phyloP scores from a whole-genome alignment of 2,113 vertebrate genomes.

The Gallinago paraguaiae region DNA sequence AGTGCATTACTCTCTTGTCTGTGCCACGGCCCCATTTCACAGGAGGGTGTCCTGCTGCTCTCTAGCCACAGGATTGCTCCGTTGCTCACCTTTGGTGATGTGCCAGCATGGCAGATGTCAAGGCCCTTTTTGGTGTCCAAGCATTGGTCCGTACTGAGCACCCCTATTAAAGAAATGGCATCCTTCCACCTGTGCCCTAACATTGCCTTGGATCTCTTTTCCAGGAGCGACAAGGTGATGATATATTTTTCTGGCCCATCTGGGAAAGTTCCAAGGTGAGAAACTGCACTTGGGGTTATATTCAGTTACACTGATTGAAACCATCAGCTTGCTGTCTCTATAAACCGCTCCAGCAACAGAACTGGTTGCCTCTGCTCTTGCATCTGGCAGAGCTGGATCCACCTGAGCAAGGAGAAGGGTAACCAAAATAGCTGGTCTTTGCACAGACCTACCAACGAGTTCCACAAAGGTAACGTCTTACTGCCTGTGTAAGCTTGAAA shows the following conservation, averaged over 20 bases:
- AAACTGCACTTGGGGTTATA: not conserved
- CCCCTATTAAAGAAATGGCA: not conserved
- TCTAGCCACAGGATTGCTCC: fast-evolving
- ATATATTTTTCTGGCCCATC: not conserved
- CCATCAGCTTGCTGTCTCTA: not conserved
- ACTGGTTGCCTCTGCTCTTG: not conserved
- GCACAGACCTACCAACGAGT: not conserved
- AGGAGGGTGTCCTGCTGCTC: not conserved
- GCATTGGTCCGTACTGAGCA: not conserved
- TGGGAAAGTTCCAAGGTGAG: constrained; percentile 24
- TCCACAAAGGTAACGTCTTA: not conserved
- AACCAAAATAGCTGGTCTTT: not conserved
- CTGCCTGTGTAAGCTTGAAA: not conserved
- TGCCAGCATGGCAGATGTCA: not conserved
- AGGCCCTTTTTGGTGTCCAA: not conserved
- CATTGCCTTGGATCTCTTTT: not conserved
- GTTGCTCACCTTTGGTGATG: fast-evolving
- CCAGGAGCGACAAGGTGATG: not conserved
- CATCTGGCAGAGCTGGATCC: not conserved
- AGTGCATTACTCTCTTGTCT: not conserved
- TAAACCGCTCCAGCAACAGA: not conserved
- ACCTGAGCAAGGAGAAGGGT: not conserved
- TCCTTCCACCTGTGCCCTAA: not conserved
- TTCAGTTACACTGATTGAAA: not conserved
- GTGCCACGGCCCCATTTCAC: not conserved